Percentiles rank a stretch among this genome's conserved stretches.
These are phyloP conservation scores for Oreohelix idahoensis DNA, from an alignment of 1,140 invertebrate species.

Conservation along the genomic window DNA sequence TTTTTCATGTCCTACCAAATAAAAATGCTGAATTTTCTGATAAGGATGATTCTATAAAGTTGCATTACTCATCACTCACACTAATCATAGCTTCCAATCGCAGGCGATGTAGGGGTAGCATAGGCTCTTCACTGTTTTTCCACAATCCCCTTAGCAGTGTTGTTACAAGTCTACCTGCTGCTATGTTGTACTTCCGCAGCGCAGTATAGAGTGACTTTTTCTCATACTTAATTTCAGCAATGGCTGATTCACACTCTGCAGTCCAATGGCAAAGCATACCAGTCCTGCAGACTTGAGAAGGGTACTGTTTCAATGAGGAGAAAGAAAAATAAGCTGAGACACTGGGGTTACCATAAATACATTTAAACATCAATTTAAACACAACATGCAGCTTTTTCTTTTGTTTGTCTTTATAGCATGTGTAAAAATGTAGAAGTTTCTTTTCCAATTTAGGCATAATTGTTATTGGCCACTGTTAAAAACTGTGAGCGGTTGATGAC, in stretches of 20 bases:
- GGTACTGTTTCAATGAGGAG: conserved; percentile 57
- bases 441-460: no score
- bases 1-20: no score
- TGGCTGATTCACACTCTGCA: conserved; percentile 69
- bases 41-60: background rate
- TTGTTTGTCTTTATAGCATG: no score
- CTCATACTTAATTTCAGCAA: conserved; percentile 69
- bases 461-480: no score
- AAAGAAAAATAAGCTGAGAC: background rate
- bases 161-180: conserved; percentile 62
- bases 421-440: no score
- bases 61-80: conserved; percentile 52
- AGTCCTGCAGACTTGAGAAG: conserved; percentile 70
- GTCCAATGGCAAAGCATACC: conserved; percentile 72
- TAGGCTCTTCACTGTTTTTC: conserved; percentile 66
- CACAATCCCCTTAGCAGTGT: conserved; percentile 60
- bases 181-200: conserved; percentile 63
- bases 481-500: no score
- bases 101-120: conserved; percentile 68
- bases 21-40: no score
- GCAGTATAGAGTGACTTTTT: conserved; percentile 68
- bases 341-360: no score
- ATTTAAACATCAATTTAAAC: no score
- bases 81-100: conserved; percentile 70
- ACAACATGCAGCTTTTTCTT: no score